Percentiles rank a stretch among this genome's conserved stretches.
Conservation (phyloP, 2,888 invertebrate genomes). For the Perizoma flavofasciatum region DNA sequence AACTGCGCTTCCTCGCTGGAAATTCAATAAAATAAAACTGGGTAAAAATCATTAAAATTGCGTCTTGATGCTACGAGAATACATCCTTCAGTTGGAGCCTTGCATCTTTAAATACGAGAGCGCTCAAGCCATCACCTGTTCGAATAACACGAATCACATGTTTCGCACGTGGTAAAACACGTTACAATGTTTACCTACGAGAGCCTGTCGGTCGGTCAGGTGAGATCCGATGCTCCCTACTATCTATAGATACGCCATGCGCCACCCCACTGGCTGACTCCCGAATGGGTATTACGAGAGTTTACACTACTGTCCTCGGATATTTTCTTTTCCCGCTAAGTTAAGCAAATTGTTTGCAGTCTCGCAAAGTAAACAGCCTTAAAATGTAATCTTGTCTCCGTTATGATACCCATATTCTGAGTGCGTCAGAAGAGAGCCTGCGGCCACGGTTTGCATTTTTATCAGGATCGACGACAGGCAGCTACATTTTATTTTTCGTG, state of each 20-base stretch:
- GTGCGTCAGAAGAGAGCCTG: conserved; percentile 64
- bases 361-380: conserved; percentile 50
- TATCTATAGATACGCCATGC: conserved; percentile 46
- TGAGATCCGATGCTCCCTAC: conserved; percentile 61
- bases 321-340: conserved; percentile 39
- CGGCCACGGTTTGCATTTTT: conserved; percentile 81
- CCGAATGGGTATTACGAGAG: conserved; percentile 41
- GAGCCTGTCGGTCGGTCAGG: conserved; percentile 75
- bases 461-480: conserved; percentile 75
- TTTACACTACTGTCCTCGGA: conserved; percentile 40
- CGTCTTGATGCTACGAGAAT: conserved; percentile 57
- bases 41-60: conserved; percentile 77
- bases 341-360: conserved; percentile 52
- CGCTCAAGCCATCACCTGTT: conserved; percentile 16
- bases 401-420: conserved; percentile 67
- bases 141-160: conserved; percentile 58
- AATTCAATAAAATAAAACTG: conserved; percentile 82
- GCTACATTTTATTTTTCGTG: conserved; percentile 80
- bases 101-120: conserved; percentile 26
- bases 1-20: conserved; percentile 81
- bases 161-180: conserved; percentile 76
- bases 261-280: conserved; percentile 43
- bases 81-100: conserved; percentile 35
- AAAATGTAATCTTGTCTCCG: conserved; percentile 61
- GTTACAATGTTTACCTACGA: conserved; percentile 82